Base-by-base conservation (phyloP, 2,113 vertebrate species). In the Prionailurus bengalensis region DNA sequence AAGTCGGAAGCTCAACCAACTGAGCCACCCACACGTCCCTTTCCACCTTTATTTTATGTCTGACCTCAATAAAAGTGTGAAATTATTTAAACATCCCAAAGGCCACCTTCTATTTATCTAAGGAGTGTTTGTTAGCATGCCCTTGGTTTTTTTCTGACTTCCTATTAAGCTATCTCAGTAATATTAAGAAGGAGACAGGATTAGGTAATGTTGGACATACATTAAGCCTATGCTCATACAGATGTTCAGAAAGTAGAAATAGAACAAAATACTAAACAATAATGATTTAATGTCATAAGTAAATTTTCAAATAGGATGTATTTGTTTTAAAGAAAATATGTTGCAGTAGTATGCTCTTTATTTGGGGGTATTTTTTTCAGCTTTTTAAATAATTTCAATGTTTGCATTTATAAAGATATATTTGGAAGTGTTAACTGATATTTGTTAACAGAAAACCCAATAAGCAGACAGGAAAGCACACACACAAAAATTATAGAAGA, bases 371-470 rank as follows among this genome's bases (percentile, higher is more conserved):
- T 25, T 92, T 97, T 97, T 36, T 91, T 82, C 48, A 89, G 33
- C 23, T 92, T 63, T 92, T 91, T 84, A 96, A 89, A 80, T 89
- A 95, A 95, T 71, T 89, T 74, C 19, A 96, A 15, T 97, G 36
- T 96, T 94, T 95, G 33, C 7, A 84, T 58, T 86, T 84, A 61
- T 73, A 73, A 89, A 96, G 65, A 65, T 92, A 27, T 74, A 94
- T 83, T 94, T 92, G 79, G 51, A 98, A 96, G 51, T 84, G 74
- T 58, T 95, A 97, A 96, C 90, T 92, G 45, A 29, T 87, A 39
- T 80, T 93, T 95, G 92, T 95, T 96, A 89, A 74, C 48, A 79
- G 78, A 91, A 25, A 89, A 58, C 9, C 36, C 87, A 71, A 45
- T 80, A 86, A 96, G 25, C 48, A 96, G 55, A 84, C 19, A 92